Percentiles rank a stretch among this genome's conserved stretches.
Conservation (phyloP, 2,888 invertebrate species). For the Caenorhabditis virilis region DNA sequence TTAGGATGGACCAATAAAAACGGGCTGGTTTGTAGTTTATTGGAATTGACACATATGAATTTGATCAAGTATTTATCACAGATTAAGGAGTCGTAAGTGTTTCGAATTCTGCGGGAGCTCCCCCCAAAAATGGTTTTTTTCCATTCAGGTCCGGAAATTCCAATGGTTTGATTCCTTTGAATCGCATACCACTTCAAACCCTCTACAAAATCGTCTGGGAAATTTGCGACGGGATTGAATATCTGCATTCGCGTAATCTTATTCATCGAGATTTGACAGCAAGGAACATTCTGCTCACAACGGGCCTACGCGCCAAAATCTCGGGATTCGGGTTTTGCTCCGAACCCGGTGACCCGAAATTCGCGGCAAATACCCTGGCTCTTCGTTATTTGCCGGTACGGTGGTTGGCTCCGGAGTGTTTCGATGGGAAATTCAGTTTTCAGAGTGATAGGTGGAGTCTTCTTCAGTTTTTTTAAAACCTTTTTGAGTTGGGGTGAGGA, state of each 20-base stretch:
- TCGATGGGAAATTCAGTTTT: conserved; percentile 46
- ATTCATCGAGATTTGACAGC: conserved; percentile 56
- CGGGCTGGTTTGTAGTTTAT: conserved; percentile 49
- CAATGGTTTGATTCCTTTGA: conserved; percentile 20
- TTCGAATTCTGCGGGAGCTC: not conserved
- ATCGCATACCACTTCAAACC: conserved; percentile 26
- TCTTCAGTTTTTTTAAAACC: too few species aligned
- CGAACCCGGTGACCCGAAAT: conserved; percentile 45
- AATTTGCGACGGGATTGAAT: conserved; percentile 54
- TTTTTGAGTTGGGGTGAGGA: too few species aligned
- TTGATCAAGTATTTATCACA: conserved; percentile 54
- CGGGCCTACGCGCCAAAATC: conserved; percentile 53
- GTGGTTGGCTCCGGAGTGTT: conserved; percentile 57
- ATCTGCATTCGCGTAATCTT: conserved; percentile 47
- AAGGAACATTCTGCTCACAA: conserved; percentile 52
- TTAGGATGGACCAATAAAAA: conserved; percentile 57
- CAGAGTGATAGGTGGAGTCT: conserved; percentile 57
- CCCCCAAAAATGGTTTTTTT: not conserved
- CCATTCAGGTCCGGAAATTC: conserved; percentile 22
- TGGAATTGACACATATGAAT: conserved; percentile 58
- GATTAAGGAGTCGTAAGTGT: conserved; percentile 48
- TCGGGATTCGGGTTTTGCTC: conserved; percentile 57
- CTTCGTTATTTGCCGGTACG: conserved; percentile 46
- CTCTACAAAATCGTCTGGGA: conserved; percentile 51
- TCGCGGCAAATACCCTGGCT: conserved; percentile 35